Percentiles rank a stretch among this genome's conserved stretches.
phyloP scores from a whole-genome alignment of 2,113 vertebrate genomes.

The Lophotis ruficrista region DNA sequence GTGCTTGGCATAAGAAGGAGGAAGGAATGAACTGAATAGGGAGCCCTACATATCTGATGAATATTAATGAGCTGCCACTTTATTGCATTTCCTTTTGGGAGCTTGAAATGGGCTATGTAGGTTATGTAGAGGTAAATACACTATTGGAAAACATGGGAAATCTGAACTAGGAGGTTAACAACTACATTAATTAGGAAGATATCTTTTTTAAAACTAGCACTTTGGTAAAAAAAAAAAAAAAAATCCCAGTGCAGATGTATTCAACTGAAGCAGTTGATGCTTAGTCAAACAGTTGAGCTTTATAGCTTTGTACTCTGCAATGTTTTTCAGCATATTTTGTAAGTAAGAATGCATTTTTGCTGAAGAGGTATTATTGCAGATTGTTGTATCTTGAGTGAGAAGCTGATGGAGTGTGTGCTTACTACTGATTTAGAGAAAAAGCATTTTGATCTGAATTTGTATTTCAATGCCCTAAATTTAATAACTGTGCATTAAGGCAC shows the following conservation, averaged over 20 bases:
- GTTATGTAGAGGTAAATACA: neutral
- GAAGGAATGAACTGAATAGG: slow-evolving; percentile 5
- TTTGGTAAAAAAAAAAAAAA: neutral
- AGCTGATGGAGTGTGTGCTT: neutral
- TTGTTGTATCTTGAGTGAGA: neutral
- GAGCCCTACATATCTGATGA: neutral
- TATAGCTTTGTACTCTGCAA: neutral
- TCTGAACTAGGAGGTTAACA: neutral
- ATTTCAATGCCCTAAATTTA: neutral
- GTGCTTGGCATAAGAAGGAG: slow-evolving; percentile 59
- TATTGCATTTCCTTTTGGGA: neutral
- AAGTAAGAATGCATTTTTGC: neutral
- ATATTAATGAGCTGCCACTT: slow-evolving; percentile 14
- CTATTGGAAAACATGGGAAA: neutral
- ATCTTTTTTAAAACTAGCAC: neutral
- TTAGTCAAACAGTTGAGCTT: neutral
- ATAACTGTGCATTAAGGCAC: neutral
- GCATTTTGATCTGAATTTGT: neutral
- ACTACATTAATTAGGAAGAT: neutral
- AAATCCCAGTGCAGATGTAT: neutral
- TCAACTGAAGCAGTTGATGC: neutral
- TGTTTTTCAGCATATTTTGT: neutral
- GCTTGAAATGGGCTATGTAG: neutral
- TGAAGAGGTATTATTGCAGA: neutral
- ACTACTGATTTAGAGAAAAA: neutral